Conservation (phyloP, 2,797 vertebrate species). For the Pipistrellus pipistrellus region DNA sequence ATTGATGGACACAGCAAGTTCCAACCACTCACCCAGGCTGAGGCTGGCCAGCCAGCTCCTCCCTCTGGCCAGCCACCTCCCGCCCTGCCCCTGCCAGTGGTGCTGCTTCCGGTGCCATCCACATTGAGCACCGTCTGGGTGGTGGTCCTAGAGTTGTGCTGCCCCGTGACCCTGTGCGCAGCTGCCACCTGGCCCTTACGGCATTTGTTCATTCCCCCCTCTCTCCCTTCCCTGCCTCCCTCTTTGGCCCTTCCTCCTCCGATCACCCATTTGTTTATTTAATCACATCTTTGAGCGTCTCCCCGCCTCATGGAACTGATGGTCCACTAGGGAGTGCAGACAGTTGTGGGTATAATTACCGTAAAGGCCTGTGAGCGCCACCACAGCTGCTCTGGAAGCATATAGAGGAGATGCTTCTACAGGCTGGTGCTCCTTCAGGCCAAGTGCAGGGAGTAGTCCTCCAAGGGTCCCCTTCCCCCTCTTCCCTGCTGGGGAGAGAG, state of each 20-base stretch:
- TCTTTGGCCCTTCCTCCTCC: background rate
- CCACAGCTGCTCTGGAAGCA: background rate
- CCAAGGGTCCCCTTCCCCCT: background rate
- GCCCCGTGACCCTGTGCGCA: background rate
- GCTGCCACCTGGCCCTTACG: background rate
- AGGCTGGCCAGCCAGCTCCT: background rate
- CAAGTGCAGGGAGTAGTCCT: background rate
- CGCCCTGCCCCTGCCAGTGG: background rate
- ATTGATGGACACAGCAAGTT: background rate
- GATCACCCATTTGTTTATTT: background rate
- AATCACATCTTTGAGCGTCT: background rate
- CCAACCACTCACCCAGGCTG: background rate
- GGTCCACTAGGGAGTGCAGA: slow-evolving; percentile 6
- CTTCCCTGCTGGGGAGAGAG: background rate
- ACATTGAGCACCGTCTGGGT: too few relatives aligned
- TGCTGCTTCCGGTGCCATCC: background rate
- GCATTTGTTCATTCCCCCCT: background rate
- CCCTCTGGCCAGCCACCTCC: too few relatives aligned
- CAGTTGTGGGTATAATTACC: background rate
- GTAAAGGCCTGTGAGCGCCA: background rate
- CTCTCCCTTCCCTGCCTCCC: too few relatives aligned
- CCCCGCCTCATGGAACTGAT: background rate
- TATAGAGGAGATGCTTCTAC: background rate
- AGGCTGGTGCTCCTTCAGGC: background rate
- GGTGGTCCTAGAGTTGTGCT: background rate